These are phyloP conservation scores for Elymnias hypermnestra DNA, from an alignment of 1,140 invertebrate species.

Conservation along the genomic window DNA sequence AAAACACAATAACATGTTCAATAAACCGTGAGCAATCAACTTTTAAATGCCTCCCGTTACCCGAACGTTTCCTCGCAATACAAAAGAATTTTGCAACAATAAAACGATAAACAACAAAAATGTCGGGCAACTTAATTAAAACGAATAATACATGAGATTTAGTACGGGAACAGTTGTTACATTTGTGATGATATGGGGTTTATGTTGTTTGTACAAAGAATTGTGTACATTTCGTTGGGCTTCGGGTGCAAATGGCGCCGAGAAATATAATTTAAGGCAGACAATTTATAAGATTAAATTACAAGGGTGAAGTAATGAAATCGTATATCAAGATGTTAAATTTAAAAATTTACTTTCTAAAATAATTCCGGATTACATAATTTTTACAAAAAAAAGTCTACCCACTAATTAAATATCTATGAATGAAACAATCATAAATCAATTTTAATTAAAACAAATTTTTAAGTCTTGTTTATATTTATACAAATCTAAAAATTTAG, in stretches of 20 bases:
- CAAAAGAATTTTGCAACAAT: neutral
- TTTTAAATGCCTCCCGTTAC: neutral
- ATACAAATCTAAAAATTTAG: too few species aligned
- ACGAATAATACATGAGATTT: conserved; percentile 8
- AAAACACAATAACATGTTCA: too few species aligned
- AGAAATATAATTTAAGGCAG: neutral
- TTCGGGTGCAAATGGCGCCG: neutral
- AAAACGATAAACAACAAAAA: conserved; percentile 4
- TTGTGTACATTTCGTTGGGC: neutral
- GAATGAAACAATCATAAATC: too few species aligned
- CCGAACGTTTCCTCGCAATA: neutral
- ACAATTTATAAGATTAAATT: neutral
- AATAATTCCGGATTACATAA: too few species aligned
- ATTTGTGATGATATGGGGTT: neutral
- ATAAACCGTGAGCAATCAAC: neutral
- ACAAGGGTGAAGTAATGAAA: neutral
- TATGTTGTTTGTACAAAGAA: neutral
- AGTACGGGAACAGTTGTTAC: conserved; percentile 4
- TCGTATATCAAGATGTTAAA: neutral
- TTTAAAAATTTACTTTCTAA: neutral
- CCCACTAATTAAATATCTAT: too few species aligned
- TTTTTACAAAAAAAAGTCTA: too few species aligned
- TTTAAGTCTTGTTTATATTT: too few species aligned
- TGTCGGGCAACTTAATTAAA: conserved; percentile 6
- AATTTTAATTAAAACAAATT: too few species aligned